Evolutionary conservation across 2,113 vertebrate species (phyloP), one percentile per base, ranked within the genome.

Genomic region (Stegastes partitus): DNA sequence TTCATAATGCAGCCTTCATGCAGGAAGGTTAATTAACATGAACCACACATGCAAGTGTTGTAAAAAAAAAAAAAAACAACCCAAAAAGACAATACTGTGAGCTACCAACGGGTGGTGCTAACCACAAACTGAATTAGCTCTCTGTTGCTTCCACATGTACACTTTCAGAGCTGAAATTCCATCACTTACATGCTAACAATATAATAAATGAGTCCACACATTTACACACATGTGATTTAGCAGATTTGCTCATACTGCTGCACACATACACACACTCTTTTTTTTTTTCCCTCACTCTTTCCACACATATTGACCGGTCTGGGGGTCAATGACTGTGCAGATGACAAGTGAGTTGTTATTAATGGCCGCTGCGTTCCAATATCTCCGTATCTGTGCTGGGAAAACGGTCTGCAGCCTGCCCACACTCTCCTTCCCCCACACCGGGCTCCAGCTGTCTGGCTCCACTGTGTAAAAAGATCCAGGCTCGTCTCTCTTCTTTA

Each of bases 391-490:
- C 90, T 85, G 80, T 92, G 91, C 89, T 92, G 89, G 88, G 89
- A 91, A 92, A 87, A 89, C 50, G 84, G 85, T 85, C 79, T 84
- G 72, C 25, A 77, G 82, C 59, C 85, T 64, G 65, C 76, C 81
- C 76, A 19, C 85, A 18, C 82, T 81, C 82, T 81, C 82, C 89
- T 57, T 79, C 39, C 89, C 53, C 74, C 89, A 89, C 91, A 76
- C 82, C 19, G 92, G 93, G 69, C 89, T 95, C 88, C 82, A 87
- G 88, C 86, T 85, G 87, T 94, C 93, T 93, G 92, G 93, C 87
- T 82, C 64, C 93, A 91, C 26, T 83, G 88, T 94, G 90, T 86
- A 87, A 93, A 90, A 84, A 92, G 93, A 94, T 95, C 91, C 92
- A 94, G 89, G 84, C 85, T 89, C 47, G 82, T 89, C 87, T 87